Evolutionary conservation across 2,113 vertebrate genomes (phyloP).

Genomic region (Patagioenas fasciata): DNA sequence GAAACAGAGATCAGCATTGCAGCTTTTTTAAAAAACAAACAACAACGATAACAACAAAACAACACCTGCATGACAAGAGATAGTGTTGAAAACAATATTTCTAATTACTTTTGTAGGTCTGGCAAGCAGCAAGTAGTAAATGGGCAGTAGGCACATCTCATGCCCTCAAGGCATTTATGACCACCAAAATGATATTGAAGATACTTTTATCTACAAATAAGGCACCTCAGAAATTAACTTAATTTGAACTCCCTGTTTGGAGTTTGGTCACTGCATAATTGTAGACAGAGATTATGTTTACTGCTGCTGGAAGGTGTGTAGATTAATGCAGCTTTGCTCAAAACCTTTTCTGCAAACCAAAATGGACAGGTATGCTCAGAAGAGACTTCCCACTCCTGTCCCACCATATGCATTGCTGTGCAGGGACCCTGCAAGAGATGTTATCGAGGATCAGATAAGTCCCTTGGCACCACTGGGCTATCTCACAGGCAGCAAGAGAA

Average conservation of each 20-base stretch:
- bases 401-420: background rate
- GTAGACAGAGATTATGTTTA: background rate
- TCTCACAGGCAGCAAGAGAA: accelerated
- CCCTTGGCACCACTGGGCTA: background rate
- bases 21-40: background rate
- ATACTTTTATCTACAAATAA: background rate
- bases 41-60: background rate
- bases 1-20: background rate
- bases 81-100: background rate
- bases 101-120: background rate
- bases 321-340: background rate
- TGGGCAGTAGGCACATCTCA: background rate
- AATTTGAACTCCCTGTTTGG: background rate
- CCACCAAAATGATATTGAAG: background rate
- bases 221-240: background rate
- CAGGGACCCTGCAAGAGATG: background rate
- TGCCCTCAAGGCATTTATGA: background rate
- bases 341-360: background rate
- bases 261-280: background rate
- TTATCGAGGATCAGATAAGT: background rate
- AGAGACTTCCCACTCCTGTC: background rate
- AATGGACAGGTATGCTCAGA: background rate
- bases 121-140: background rate
- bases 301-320: background rate
- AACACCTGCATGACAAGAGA: background rate